Evolutionary conservation across 2,113 vertebrate species (phyloP).

Genomic region (Peromyscus californicus): DNA sequence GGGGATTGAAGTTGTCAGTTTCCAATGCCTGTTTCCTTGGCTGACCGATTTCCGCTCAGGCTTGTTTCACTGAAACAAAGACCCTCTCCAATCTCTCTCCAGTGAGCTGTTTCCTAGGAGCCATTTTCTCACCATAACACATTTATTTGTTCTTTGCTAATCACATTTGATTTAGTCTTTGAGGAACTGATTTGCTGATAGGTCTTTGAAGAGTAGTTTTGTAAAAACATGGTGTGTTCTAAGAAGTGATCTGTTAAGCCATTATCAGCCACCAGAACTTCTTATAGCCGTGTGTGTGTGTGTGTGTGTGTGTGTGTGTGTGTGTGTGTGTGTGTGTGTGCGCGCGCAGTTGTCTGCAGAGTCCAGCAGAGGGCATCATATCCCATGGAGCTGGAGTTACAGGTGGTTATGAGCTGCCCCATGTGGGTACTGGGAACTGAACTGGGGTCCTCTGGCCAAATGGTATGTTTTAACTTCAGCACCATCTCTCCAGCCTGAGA

Average conservation of each 20-base stretch:
- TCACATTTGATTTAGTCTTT: constrained; percentile 47
- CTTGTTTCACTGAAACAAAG: constrained; percentile 62
- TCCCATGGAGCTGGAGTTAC: not conserved
- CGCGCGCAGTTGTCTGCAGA: not conserved
- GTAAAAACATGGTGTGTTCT: constrained; percentile 16
- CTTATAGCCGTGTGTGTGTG: not conserved
- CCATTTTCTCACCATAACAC: constrained; percentile 55
- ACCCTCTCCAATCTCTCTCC: not conserved
- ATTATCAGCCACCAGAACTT: not conserved
- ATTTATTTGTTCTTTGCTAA: constrained; percentile 69
- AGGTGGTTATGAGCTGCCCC: not conserved
- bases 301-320: not conserved
- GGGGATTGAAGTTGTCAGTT: constrained; percentile 45
- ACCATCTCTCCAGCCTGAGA: not conserved
- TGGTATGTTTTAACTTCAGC: not conserved
- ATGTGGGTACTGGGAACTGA: not conserved
- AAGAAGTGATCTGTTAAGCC: not conserved
- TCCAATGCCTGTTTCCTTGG: not conserved
- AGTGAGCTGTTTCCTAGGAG: constrained; percentile 40
- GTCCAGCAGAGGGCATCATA: not conserved
- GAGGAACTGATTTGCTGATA: constrained; percentile 55
- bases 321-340: not conserved
- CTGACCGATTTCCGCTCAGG: constrained; percentile 44
- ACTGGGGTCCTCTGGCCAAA: not conserved
- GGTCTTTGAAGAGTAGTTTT: constrained; percentile 37